Conservation (phyloP, 2,113 vertebrate genomes). For the Anarrhichthys ocellatus region DNA sequence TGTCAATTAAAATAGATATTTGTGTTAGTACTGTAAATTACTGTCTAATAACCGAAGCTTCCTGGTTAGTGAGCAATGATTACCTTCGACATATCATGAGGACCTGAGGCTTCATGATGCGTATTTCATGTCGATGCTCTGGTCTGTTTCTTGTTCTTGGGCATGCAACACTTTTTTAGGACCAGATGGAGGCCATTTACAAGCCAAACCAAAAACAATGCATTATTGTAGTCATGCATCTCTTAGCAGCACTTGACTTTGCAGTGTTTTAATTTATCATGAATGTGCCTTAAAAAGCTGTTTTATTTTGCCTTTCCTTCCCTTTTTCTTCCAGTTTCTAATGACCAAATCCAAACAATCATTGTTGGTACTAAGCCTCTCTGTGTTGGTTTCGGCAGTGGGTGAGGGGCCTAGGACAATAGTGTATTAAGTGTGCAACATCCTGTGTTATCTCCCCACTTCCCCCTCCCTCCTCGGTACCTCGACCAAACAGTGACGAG, state of each 20-base stretch:
- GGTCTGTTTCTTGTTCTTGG: slow-evolving; percentile 55
- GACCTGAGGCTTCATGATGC: slow-evolving; percentile 43
- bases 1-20: not conserved
- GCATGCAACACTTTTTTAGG: slow-evolving; percentile 71
- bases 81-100: slow-evolving; percentile 31
- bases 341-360: slow-evolving; percentile 13
- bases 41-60: slow-evolving; percentile 2
- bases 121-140: slow-evolving; percentile 63
- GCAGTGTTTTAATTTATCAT: slow-evolving; percentile 55
- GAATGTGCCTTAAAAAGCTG: slow-evolving; percentile 26
- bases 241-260: slow-evolving; percentile 63
- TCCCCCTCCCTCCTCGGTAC: not conserved
- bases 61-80: slow-evolving; percentile 33
- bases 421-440: not conserved
- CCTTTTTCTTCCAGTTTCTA: not conserved
- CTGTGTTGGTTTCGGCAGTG: not conserved
- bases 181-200: slow-evolving; percentile 71
- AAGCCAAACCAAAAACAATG: slow-evolving; percentile 67
- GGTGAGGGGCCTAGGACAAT: not conserved
- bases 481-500: not conserved
- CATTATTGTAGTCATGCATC: slow-evolving; percentile 72
- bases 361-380: not conserved
- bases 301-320: not conserved
- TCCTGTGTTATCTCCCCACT: not conserved
- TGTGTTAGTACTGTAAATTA: not conserved